Base-by-base conservation (phyloP, 2,797 vertebrate species). In the Ceryle rudis region DNA sequence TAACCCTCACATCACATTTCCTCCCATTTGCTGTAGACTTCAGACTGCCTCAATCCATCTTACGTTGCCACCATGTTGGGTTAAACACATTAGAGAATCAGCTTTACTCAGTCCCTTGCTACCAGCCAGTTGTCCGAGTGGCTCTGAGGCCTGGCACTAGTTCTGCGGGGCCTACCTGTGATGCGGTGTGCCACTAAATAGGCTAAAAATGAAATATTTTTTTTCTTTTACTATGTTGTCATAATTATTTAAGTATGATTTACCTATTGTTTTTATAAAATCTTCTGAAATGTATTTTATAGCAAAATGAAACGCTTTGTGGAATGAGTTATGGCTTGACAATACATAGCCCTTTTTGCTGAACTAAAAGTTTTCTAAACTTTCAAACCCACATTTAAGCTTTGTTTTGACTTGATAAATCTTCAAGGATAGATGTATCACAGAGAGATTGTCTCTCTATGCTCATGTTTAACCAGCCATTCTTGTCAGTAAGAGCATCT, bases 401-500 rank as follows among this genome's bases (percentile, higher is more conserved):
- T 89, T 7, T 39, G 75, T 70, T 86, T 87, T 86, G 61, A 65
- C 26, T 44, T 7, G 17, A 4, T 55, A 42, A 39, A 35, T 74
- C 28, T 89, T 91, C 55, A 62, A 89, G 60, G n/a, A 28, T 57
- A 81, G 25, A 29, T 93, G 44, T 87, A 25, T 77, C 51, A 35
- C 20, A 57, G 47, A 47, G 69, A 89, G 88, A 41, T 33, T 61
- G 14, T 77, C 20, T 81, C 18, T 85, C 81, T 81, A 26, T 79
- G 81, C 61, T 96, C 6, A 4, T 64, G 55, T 95, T 67, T 89
- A 93, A 92, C 46, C 46, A 97, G 72, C 39, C 67, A 62, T 91
- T 95, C 90, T 86, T 67, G 70, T 96, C 93, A 95, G 80, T 95
- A 96, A 91, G 61, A 74, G 55, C 79, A 39, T 95, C 93, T 95